Base-by-base conservation (phyloP, 2,113 vertebrate species). In the Pelecanoides urinatrix region DNA sequence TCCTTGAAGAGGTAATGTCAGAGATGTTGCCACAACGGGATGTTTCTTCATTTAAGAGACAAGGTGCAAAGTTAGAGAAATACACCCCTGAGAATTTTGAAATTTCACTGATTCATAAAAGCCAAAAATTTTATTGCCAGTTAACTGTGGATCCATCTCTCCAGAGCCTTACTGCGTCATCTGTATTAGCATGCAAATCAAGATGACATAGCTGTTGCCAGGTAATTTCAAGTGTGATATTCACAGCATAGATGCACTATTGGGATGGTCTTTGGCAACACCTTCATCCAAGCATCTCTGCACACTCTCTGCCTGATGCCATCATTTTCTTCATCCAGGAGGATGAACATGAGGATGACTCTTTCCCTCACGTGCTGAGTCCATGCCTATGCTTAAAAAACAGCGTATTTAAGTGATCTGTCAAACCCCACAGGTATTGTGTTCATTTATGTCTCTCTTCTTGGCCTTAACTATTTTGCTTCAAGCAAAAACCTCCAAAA, bases 1-100 rank as follows among this genome's bases (percentile, higher is more conserved):
- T 74, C 47, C 72, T 86, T 90, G 68, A 76, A 88, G 71, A 92
- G 16, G 8, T 83, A 62, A 27, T 87, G 44, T 80, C 78, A 83
- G 21, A 50, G 23, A 58, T 88, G 38, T 27, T 25, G 27, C 40
- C 53, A 91, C 38, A 86, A 38, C 0, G 1, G 38, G 59, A 34
- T 62, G 6, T 58, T 96, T 87, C 53, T 85, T 93, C 66, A 56
- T 65, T 90, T 87, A 79, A 94, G 34, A 95, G 38, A 34, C 50
- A 95, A 83, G 79, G 67, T 94, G 42, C 29, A 59, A 86, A 79
- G 71, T 71, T 93, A 95, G 78, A 91, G 87, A 96, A 97, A 90
- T 40, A 95, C 17, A 84, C 83, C 50, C 27, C 16, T 18, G 90
- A 96, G 80, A 84, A 55, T 79, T 90, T 23, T 68, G 38, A 79